Conservation (phyloP, 2,113 vertebrate genomes). For the Sceloporus undulatus region DNA sequence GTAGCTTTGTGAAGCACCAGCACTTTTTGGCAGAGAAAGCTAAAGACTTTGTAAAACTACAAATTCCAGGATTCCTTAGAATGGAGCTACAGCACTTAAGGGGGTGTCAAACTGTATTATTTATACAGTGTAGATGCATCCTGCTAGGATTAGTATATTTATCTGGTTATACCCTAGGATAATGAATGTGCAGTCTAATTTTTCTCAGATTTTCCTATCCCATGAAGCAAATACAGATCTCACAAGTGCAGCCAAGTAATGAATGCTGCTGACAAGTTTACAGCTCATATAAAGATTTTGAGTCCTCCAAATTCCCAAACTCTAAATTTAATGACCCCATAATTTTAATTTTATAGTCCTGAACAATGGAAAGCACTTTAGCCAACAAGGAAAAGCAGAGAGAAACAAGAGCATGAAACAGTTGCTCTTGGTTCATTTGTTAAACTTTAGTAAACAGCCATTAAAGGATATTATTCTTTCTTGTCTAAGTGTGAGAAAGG, state of each 20-base stretch:
- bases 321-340: background rate
- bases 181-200: background rate
- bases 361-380: constrained; percentile 11
- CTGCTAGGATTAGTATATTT: no score
- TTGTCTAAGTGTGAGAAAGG: background rate
- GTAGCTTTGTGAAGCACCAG: no score
- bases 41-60: no score
- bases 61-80: no score
- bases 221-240: background rate
- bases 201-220: background rate
- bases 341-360: background rate
- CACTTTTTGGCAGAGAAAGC: no score
- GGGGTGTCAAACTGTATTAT: no score
- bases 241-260: background rate
- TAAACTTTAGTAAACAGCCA: constrained; percentile 6
- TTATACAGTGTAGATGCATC: no score
- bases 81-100: no score
- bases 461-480: background rate
- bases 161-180: no score
- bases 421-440: background rate
- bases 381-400: background rate
- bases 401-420: background rate
- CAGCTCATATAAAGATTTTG: background rate
- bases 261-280: background rate
- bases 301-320: background rate